Evolutionary conservation across 1,140 invertebrate genomes (phyloP).

Genomic region (Copidosoma floridanum): DNA sequence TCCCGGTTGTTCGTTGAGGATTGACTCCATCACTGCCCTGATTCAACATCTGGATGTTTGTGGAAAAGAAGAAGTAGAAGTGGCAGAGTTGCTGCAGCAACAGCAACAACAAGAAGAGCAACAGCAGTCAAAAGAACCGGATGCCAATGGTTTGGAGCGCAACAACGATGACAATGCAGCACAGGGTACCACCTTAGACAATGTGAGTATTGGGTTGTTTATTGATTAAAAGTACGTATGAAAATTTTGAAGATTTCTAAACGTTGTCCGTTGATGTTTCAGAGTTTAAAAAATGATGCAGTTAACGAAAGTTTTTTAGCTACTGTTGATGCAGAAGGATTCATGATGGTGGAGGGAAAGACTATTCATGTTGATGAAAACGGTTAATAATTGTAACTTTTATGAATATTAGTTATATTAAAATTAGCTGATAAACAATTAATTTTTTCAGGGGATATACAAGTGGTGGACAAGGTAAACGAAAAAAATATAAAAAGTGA

Average conservation of each 20-base stretch:
- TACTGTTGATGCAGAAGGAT: constrained; percentile 44
- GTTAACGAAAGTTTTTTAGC: constrained; percentile 44
- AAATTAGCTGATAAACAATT: too few species aligned
- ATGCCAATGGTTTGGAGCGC: background rate
- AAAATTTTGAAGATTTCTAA: too few species aligned
- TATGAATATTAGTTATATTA: background rate
- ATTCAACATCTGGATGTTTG: constrained; percentile 59
- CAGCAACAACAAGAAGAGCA: background rate
- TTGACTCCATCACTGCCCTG: constrained; percentile 55
- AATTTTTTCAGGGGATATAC: constrained; percentile 42
- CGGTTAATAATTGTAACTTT: constrained; percentile 30
- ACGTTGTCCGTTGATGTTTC: too few species aligned
- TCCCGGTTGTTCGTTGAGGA: constrained; percentile 59
- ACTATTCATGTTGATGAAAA: constrained; percentile 50
- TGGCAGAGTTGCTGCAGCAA: too few species aligned
- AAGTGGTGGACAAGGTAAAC: constrained; percentile 39
- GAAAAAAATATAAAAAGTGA: constrained; percentile 20
- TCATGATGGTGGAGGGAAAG: constrained; percentile 46
- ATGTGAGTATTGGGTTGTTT: too few species aligned
- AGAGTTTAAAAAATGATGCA: constrained; percentile 32
- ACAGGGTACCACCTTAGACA: constrained; percentile 2
- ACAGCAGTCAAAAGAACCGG: constrained; percentile 16
- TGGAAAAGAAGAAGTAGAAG: constrained; percentile 30
- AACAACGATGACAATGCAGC: background rate
- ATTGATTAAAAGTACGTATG: too few species aligned